Conservation (phyloP, 1,140 invertebrate genomes). For the Gonioctena quinquepunctata region DNA sequence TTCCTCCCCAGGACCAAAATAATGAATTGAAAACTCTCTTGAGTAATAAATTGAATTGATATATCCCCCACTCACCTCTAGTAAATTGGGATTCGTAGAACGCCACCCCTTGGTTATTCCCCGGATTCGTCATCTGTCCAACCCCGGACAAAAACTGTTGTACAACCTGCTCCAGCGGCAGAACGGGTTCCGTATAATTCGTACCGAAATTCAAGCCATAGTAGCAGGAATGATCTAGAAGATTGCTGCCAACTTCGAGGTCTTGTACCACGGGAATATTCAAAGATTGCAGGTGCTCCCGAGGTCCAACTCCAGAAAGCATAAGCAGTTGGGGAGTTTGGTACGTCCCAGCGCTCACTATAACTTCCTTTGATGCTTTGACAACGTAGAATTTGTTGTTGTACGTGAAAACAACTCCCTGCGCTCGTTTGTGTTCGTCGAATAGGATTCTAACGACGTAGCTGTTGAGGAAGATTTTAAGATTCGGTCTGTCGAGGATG, state of each 20-base stretch:
- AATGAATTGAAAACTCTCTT: too few relatives aligned
- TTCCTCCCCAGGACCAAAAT: too few relatives aligned
- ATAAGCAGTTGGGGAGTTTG: conserved; percentile 61
- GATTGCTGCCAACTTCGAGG: conserved; percentile 73
- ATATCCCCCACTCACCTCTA: not conserved
- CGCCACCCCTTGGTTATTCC: conserved; percentile 23
- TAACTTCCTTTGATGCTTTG: conserved; percentile 61
- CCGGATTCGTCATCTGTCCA: conserved; percentile 20
- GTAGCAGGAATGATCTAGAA: conserved; percentile 83
- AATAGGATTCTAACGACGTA: conserved; percentile 59
- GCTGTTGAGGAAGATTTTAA: conserved; percentile 57
- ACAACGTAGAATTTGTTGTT: conserved; percentile 49
- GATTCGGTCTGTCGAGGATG: conserved; percentile 60
- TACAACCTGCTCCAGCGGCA: conserved; percentile 12
- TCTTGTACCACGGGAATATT: conserved; percentile 55
- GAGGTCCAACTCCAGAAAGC: conserved; percentile 64
- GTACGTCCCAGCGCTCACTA: conserved; percentile 59
- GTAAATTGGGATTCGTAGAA: conserved; percentile 25
- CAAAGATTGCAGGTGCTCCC: conserved; percentile 54
- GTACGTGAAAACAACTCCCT: conserved; percentile 62
- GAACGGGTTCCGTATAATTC: conserved; percentile 23
- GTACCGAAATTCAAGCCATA: conserved; percentile 66
- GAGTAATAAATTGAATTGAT: too few relatives aligned
- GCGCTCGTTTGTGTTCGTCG: conserved; percentile 62
- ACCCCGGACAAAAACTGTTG: conserved; percentile 17